Percentiles rank a stretch among this genome's conserved stretches.
Evolutionary conservation across 2,797 vertebrate genomes (phyloP).

Genomic region (Rhyacichthys aspro): DNA sequence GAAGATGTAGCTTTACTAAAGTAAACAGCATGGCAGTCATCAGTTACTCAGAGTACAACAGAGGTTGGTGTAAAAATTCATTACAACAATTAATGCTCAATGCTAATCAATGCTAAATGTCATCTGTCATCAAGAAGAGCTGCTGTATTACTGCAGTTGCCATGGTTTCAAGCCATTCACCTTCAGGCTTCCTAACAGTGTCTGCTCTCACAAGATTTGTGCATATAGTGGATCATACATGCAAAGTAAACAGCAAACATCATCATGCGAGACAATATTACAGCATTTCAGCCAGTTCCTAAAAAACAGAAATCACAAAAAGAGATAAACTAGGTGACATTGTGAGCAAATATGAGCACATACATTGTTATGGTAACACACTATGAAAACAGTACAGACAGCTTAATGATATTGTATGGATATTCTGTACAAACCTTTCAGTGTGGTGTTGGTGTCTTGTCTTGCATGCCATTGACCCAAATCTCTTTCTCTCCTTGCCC

Average conservation of each 20-base stretch:
- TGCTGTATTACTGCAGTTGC: constrained; percentile 44
- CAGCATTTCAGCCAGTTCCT: too few relatives aligned
- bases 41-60: too few relatives aligned
- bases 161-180: constrained; percentile 71
- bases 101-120: constrained; percentile 48
- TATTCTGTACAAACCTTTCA: too few relatives aligned
- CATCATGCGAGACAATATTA: too few relatives aligned
- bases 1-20: too few relatives aligned
- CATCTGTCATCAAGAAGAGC: constrained; percentile 48
- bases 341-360: too few relatives aligned
- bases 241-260: background rate
- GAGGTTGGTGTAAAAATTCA: background rate
- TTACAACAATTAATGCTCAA: constrained; percentile 28
- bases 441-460: constrained; percentile 17
- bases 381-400: too few relatives aligned
- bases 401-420: too few relatives aligned
- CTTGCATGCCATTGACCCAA: constrained; percentile 49
- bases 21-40: too few relatives aligned
- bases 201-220: constrained; percentile 23
- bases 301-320: too few relatives aligned
- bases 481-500: constrained; percentile 51
- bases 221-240: background rate
- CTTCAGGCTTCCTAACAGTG: constrained; percentile 60
- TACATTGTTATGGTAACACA: too few relatives aligned
- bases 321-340: too few relatives aligned